phyloP scores from a whole-genome alignment of 2,888 invertebrate genomes.

The Macrostomum cliftonense region DNA sequence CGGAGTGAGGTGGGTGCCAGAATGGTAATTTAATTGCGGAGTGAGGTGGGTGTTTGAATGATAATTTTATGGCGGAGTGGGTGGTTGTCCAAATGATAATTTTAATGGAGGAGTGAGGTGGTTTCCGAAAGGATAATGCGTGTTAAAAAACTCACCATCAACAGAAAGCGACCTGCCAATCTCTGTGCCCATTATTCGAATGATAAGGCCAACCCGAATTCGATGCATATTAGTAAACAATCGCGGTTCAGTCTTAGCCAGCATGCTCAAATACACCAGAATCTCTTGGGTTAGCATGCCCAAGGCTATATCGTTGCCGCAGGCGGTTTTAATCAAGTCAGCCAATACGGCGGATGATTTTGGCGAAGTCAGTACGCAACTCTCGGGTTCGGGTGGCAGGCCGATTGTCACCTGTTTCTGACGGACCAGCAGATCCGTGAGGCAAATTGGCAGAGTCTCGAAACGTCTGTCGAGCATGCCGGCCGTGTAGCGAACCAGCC shows the following conservation, averaged over 20 bases:
- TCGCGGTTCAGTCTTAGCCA: conserved; percentile 90
- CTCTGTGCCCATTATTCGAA: conserved; percentile 45
- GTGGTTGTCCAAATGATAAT: too few species aligned
- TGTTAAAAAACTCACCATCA: too few species aligned
- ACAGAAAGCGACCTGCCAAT: too few species aligned
- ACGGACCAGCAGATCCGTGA: conserved; percentile 75
- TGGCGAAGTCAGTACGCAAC: conserved; percentile 51
- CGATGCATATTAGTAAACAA: conserved; percentile 89
- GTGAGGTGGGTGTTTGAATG: too few species aligned
- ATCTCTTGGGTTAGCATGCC: conserved; percentile 87
- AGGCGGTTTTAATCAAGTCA: conserved; percentile 73
- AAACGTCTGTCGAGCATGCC: conserved; percentile 78
- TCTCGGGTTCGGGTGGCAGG: conserved; percentile 72
- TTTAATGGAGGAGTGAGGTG: too few species aligned
- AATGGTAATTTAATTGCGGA: too few species aligned
- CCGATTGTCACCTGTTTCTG: conserved; percentile 90
- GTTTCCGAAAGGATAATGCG: too few species aligned
- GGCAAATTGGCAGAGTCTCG: conserved; percentile 69
- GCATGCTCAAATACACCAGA: conserved; percentile 90
- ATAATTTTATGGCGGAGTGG: too few species aligned
- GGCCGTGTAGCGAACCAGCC: conserved; percentile 81
- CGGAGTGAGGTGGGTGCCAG: too few species aligned
- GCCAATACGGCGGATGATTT: conserved; percentile 78
- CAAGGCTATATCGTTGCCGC: conserved; percentile 89
- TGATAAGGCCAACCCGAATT: conserved; percentile 77